A percentile compares a stretch with the other conserved stretches of the same genome.
phyloP scores from a whole-genome alignment of 2,888 invertebrate genomes.

The Drosophila bunnanda region DNA sequence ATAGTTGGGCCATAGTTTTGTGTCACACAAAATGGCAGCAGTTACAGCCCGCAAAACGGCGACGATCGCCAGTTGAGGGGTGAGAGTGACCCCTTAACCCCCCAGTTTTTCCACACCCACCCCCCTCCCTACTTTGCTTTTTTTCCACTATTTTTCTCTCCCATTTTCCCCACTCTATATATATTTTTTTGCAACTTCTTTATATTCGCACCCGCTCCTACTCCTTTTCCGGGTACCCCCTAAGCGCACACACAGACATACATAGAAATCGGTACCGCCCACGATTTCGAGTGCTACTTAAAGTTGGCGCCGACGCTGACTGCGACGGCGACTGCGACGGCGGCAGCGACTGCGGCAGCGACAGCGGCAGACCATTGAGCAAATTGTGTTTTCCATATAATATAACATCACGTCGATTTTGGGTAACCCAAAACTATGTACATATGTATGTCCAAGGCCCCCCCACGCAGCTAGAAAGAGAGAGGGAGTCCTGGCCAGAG shows the following conservation, averaged over 20 bases:
- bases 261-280: slow-evolving; percentile 60
- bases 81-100: neutral
- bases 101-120: neutral
- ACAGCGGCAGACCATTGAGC: slow-evolving; percentile 63
- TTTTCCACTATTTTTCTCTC: neutral
- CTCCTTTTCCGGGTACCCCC: neutral
- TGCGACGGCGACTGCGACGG: slow-evolving; percentile 31
- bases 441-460: slow-evolving; percentile 39
- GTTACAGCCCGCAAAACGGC: slow-evolving; percentile 76
- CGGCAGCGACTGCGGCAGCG: slow-evolving; percentile 48
- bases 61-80: slow-evolving; percentile 45
- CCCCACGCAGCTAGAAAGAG: slow-evolving; percentile 19
- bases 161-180: neutral
- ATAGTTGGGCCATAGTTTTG: slow-evolving; percentile 60
- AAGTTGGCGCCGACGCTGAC: slow-evolving; percentile 53
- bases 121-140: neutral
- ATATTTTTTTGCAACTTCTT: neutral
- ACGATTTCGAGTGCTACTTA: slow-evolving; percentile 70
- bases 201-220: neutral
- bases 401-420: slow-evolving; percentile 80
- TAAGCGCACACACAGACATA: slow-evolving; percentile 30
- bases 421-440: slow-evolving; percentile 73
- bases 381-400: slow-evolving; percentile 80
- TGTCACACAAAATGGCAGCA: slow-evolving; percentile 76
- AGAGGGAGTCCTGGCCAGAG: slow-evolving; percentile 20